phyloP scores from a whole-genome alignment of 2,888 invertebrate genomes.

The Phania funesta region DNA sequence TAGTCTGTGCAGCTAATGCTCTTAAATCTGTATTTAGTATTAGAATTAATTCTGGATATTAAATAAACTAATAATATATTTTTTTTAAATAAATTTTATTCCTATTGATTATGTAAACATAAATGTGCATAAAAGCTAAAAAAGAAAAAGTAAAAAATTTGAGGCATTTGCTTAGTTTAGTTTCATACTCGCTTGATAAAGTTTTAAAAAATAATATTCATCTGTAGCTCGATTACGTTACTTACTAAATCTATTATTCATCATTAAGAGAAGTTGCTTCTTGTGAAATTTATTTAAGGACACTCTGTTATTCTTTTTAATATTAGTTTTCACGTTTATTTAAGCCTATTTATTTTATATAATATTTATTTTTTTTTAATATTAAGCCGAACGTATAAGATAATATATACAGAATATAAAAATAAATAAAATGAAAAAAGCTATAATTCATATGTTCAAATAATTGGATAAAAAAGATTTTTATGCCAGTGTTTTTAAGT shows the following conservation, averaged over 20 bases:
- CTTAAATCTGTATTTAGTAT: too few species aligned
- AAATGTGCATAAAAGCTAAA: constrained; percentile 55
- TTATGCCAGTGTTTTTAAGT: not conserved
- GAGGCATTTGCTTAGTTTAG: constrained; percentile 48
- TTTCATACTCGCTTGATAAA: constrained; percentile 26
- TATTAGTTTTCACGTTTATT: constrained; percentile 20
- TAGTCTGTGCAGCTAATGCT: too few species aligned
- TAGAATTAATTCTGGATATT: too few species aligned
- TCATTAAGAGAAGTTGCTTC: constrained; percentile 38
- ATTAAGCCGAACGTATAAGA: constrained; percentile 4
- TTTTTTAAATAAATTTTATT: not conserved
- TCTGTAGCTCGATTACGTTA: constrained; percentile 44
- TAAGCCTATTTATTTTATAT: constrained; percentile 38
- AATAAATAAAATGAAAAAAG: constrained; percentile 1
- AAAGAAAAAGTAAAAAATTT: constrained; percentile 26
- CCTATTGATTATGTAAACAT: constrained; percentile 28
- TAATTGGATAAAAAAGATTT: not conserved
- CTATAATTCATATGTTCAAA: not conserved
- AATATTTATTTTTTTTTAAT: not conserved
- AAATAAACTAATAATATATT: too few species aligned
- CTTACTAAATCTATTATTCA: constrained; percentile 32
- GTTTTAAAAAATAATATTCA: constrained; percentile 46
- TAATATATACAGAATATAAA: constrained; percentile 39
- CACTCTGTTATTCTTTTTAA: constrained; percentile 48
- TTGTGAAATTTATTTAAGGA: constrained; percentile 57